These are phyloP conservation scores for Aspidoscelis tigris DNA, from an alignment of 2,113 vertebrate genomes.

Conservation along the genomic window DNA sequence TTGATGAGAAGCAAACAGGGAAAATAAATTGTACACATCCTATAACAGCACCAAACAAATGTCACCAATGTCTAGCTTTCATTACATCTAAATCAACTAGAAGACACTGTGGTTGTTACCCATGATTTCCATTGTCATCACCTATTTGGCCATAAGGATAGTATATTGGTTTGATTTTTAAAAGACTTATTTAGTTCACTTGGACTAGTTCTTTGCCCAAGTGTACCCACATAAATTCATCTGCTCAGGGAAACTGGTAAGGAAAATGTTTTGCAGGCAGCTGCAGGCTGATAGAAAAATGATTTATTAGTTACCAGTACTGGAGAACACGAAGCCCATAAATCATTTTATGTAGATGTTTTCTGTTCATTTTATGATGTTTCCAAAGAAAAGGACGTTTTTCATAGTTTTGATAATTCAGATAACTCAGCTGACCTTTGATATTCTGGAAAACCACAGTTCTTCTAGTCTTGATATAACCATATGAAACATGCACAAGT, in stretches of 20 bases:
- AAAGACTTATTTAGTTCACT: not conserved
- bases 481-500: not conserved
- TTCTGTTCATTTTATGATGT: slow-evolving; percentile 9
- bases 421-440: not conserved
- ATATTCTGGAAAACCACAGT: not conserved
- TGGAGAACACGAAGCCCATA: not conserved
- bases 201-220: not conserved
- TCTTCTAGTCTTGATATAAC: not conserved
- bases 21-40: too few species aligned
- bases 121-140: slow-evolving; percentile 27
- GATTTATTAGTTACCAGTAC: slow-evolving; percentile 9
- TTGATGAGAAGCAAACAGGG: too few species aligned
- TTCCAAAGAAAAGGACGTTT: not conserved
- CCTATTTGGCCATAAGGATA: not conserved
- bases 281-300: not conserved
- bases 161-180: not conserved
- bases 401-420: not conserved
- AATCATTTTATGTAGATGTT: slow-evolving; percentile 10
- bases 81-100: not conserved
- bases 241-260: too few species aligned
- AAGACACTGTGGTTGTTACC: not conserved
- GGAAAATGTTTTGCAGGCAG: not conserved
- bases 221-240: too few species aligned
- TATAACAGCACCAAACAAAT: too few species aligned
- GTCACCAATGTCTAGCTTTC: slow-evolving; percentile 10